Base-by-base conservation (phyloP, 2,797 vertebrate genomes). In the Enteromius treurensis region DNA sequence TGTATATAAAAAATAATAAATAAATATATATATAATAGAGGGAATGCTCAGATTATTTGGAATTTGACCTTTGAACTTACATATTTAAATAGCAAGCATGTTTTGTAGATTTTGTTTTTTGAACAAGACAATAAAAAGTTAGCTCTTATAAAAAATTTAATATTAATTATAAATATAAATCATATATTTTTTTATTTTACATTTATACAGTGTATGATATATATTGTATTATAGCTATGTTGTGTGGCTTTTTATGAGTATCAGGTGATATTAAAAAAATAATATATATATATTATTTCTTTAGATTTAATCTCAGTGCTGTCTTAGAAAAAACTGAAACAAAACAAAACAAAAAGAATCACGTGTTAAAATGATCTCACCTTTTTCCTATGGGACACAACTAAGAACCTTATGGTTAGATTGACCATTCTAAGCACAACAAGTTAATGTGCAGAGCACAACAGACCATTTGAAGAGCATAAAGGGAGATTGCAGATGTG, bases 371-470 rank as follows among this genome's bases (percentile, higher is more conserved):
- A 9, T 58, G 21, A 45, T 42, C 21, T 69, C 47, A 13, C 29
- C 0, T 58, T 21, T 23, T 45, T 60, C 21, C 4, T n/a, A 60
- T 21, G 65, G 49, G 21, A 47, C 6, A n/a, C 10, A 47, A 71
- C 13, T 26, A 13, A 49, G 29, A 73, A 60, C 7, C 23, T 62
- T 21, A 32, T 34, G 42, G 11, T 47, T 42, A 51, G 21, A 34
- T 4, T 51, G 58, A 64, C 14, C 42, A 64, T 37, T 74, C 17
- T 7, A 81, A 74, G 26, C 29, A 81, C 26, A 73, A 7, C 8
- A 40, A 47, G 19, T 73, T 64, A 32, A 81, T 51, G 42, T 34
- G n/a, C 32, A 75, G 15, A 53, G 70, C 29, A 55, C 40, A 60
- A 80, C 13, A 55, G 37, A 60, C 26, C 40, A 53, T 74, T 26